These are phyloP conservation scores for Acipenser oxyrinchus DNA, from an alignment of 2,797 vertebrate species.

Conservation along the genomic window DNA sequence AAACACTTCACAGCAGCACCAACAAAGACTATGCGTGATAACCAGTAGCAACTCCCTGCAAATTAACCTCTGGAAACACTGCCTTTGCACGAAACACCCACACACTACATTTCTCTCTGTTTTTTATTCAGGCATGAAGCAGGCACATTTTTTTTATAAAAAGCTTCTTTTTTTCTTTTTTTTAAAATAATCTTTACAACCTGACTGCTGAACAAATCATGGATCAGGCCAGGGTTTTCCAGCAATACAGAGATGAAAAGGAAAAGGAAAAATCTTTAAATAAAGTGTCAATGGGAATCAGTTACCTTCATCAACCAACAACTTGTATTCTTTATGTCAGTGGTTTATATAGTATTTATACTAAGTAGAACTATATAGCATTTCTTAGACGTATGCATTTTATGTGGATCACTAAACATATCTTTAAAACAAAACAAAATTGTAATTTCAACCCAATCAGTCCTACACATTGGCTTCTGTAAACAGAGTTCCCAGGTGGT, in stretches of 20 bases:
- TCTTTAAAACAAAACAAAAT: constrained; percentile 9
- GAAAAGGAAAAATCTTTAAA: not conserved
- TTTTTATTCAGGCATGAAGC: constrained; percentile 37
- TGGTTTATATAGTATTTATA: not conserved
- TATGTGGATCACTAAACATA: constrained; percentile 9
- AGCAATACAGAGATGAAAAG: constrained; percentile 6
- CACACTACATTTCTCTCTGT: constrained; percentile 35
- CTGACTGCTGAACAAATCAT: not conserved
- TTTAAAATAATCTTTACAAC: not conserved
- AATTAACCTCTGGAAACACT: constrained; percentile 50
- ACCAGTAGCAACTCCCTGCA: constrained; percentile 60
- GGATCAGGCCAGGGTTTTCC: constrained; percentile 3
- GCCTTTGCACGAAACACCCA: constrained; percentile 58
- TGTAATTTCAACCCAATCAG: constrained; percentile 50
- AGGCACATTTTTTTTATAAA: not conserved
- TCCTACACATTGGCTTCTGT: constrained; percentile 44
- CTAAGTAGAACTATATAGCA: not conserved
- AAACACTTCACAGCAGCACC: constrained; percentile 42
- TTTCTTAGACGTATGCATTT: constrained; percentile 5
- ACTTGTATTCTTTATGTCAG: not conserved
- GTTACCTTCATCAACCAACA: not conserved
- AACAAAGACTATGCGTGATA: constrained; percentile 62
- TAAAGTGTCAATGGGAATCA: not conserved
- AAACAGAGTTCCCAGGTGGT: constrained; percentile 83
- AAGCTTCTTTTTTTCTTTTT: too few relatives aligned